Percentiles rank a stretch among this genome's conserved stretches.
phyloP scores from a whole-genome alignment of 2,113 vertebrate genomes.

The Cynoglossus semilaevis region DNA sequence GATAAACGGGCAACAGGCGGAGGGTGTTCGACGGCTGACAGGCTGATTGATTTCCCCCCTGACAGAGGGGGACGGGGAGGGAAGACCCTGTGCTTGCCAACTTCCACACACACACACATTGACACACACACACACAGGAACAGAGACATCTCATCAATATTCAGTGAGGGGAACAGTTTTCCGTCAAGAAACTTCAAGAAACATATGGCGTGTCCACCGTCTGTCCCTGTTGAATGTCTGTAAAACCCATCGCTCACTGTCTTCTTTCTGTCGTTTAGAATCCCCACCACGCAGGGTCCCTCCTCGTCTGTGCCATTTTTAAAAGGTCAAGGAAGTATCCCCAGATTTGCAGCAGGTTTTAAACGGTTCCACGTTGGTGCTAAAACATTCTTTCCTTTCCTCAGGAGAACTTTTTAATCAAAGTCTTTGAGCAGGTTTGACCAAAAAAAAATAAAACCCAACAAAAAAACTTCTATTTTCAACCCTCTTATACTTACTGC shows the following conservation, averaged over 20 bases:
- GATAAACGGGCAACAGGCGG: constrained; percentile 49
- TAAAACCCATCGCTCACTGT: constrained; percentile 54
- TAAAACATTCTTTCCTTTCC: not conserved
- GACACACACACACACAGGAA: constrained; percentile 1
- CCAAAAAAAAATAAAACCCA: too few relatives aligned
- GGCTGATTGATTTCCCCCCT: constrained; percentile 61
- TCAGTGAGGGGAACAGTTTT: constrained; percentile 34
- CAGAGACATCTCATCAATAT: constrained; percentile 47
- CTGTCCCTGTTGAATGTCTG: constrained; percentile 27
- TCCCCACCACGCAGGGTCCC: constrained; percentile 18
- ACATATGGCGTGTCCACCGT: constrained; percentile 30
- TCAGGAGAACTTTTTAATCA: not conserved
- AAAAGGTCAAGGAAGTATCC: constrained; percentile 48
- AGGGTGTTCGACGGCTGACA: constrained; percentile 50
- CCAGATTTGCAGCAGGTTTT: constrained; percentile 2
- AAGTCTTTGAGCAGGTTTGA: not conserved
- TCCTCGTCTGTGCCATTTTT: constrained; percentile 46
- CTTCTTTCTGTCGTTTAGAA: constrained; percentile 42
- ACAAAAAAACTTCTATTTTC: too few relatives aligned
- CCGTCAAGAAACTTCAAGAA: constrained; percentile 49
- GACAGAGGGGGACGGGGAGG: constrained; percentile 36
- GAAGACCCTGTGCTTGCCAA: constrained; percentile 35
- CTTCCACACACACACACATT: constrained; percentile 12
- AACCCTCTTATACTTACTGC: too few relatives aligned
- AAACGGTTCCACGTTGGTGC: not conserved